Percentiles rank a stretch among this genome's conserved stretches.
Evolutionary conservation across 2,888 invertebrate genomes (phyloP).

Genomic region (Spisula solida): DNA sequence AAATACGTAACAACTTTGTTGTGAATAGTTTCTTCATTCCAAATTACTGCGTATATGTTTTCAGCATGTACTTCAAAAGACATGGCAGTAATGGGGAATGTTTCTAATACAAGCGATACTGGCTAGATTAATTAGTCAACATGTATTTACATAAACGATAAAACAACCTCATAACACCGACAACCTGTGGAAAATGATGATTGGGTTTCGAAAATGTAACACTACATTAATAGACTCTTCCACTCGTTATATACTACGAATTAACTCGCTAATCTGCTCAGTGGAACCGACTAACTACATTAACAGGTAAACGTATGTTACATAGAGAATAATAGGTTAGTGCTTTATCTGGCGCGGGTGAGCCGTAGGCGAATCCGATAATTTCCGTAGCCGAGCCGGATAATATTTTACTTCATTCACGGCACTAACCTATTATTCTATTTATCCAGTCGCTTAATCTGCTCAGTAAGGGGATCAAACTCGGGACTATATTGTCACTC

Average conservation of each 20-base stretch:
- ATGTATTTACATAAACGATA: slow-evolving; percentile 9
- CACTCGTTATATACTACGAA: no score
- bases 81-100: not conserved
- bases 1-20: slow-evolving; percentile 4
- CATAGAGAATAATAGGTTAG: no score
- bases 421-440: no score
- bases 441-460: no score
- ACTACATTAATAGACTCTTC: not conserved
- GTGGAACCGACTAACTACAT: no score
- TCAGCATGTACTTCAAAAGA: slow-evolving; percentile 5
- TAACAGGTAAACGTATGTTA: not conserved
- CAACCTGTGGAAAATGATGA: not conserved
- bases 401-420: no score
- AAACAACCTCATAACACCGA: not conserved
- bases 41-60: not conserved
- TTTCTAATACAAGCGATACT: not conserved
- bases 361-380: no score
- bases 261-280: no score
- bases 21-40: not conserved
- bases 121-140: not conserved
- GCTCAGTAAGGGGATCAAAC: no score
- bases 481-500: no score
- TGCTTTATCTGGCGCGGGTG: no score
- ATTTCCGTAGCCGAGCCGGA: no score
- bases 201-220: not conserved